Percentiles rank a stretch among this genome's conserved stretches.
Conservation (phyloP, 2,888 invertebrate species). For the Gnatocerus cornutus region DNA sequence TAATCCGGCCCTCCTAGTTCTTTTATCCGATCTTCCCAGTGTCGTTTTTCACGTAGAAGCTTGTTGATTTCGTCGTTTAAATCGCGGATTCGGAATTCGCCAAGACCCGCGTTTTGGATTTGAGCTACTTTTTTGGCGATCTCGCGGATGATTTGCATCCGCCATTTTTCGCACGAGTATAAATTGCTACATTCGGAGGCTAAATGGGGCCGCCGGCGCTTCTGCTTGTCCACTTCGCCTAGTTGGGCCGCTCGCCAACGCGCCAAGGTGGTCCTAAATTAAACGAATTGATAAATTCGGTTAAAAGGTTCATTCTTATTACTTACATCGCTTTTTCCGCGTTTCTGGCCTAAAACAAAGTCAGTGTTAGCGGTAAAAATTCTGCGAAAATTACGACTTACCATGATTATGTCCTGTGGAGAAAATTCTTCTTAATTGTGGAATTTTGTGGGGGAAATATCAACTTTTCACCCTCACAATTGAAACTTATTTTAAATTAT, state of each 20-base stretch:
- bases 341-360: neutral
- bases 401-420: too few species aligned
- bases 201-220: constrained; percentile 92
- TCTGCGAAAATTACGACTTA: too few species aligned
- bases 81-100: constrained; percentile 98
- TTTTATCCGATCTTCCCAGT: constrained; percentile 98
- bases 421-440: too few species aligned
- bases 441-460: too few species aligned
- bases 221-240: constrained; percentile 88
- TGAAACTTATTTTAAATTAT: too few species aligned
- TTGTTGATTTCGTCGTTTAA: constrained; percentile 99
- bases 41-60: constrained; percentile 93
- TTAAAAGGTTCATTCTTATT: neutral
- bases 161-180: constrained; percentile 95
- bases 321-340: neutral
- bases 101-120: constrained; percentile 99
- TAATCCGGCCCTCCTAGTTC: constrained; percentile 97
- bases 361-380: too few species aligned
- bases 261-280: constrained; percentile 93
- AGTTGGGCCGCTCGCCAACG: constrained; percentile 98
- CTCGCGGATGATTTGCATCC: constrained; percentile 97
- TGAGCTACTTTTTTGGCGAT: constrained; percentile 99
- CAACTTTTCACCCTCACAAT: too few species aligned
- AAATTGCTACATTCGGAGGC: constrained; percentile 96
- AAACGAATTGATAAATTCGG: neutral